Percentiles rank a stretch among this genome's conserved stretches.
Conservation (phyloP, 2,797 vertebrate species). For the Poecilia gillii region DNA sequence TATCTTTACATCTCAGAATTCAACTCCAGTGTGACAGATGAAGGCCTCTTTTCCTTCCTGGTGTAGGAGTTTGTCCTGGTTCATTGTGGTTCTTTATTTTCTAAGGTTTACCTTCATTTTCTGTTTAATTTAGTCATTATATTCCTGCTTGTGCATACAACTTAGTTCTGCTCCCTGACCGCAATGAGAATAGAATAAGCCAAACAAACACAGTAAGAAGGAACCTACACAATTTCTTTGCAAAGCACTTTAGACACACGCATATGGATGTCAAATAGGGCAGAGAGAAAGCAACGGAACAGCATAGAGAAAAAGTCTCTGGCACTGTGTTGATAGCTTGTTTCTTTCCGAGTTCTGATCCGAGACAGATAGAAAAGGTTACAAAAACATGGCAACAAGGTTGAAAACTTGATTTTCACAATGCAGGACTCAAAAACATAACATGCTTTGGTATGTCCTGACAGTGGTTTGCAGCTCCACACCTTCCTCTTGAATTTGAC, state of each 20-base stretch:
- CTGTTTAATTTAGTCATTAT: neutral
- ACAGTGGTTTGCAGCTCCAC: constrained; percentile 6
- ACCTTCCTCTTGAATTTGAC: constrained; percentile 10
- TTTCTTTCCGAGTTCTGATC: constrained; percentile 1
- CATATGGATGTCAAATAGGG: neutral
- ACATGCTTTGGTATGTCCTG: neutral
- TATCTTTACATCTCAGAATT: neutral
- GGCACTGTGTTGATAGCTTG: neutral
- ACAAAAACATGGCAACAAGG: neutral
- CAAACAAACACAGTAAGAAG: neutral
- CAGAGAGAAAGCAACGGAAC: constrained; percentile 1
- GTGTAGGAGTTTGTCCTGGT: neutral
- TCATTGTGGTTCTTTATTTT: neutral
- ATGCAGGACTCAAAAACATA: neutral
- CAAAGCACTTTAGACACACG: neutral
- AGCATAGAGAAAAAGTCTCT: neutral
- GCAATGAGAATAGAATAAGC: neutral
- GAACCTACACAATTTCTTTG: neutral
- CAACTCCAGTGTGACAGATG: neutral
- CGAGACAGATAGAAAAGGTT: neutral
- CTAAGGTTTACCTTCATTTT: neutral
- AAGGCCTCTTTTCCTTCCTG: neutral
- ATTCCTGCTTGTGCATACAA: neutral
- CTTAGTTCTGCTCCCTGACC: neutral
- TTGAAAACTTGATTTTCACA: neutral